A percentile compares a stretch with the other conserved stretches of the same genome.
Evolutionary conservation across 1,140 invertebrate species (phyloP).

Genomic region (Nylanderia fulva): DNA sequence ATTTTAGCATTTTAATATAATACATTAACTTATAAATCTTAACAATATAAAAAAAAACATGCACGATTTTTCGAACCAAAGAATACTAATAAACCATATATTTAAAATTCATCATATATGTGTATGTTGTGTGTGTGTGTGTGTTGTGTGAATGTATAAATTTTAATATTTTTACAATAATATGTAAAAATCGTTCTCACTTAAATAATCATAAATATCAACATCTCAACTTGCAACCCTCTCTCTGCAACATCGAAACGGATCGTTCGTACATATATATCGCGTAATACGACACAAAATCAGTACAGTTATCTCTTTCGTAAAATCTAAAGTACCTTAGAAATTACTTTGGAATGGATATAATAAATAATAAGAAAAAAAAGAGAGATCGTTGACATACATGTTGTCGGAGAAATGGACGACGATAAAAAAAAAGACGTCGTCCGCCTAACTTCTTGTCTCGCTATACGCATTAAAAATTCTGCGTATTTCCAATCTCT

Average conservation of each 20-base stretch:
- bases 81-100: constrained; percentile 16
- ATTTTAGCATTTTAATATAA: no score
- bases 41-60: constrained; percentile 18
- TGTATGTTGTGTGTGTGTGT: no score
- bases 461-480: constrained; percentile 36
- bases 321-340: constrained; percentile 30
- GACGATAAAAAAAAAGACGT: neutral
- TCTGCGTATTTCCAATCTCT: neutral
- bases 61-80: constrained; percentile 17
- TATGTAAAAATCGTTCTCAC: constrained; percentile 10
- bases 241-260: constrained; percentile 8
- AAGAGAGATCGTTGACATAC: constrained; percentile 46
- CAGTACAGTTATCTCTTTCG: constrained; percentile 1
- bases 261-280: constrained; percentile 34
- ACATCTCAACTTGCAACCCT: neutral
- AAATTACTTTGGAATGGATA: constrained; percentile 58
- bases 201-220: neutral
- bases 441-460: constrained; percentile 13
- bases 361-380: constrained; percentile 55
- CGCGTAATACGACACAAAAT: constrained; percentile 43
- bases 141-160: neutral
- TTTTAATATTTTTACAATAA: constrained; percentile 31
- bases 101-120: constrained; percentile 21
- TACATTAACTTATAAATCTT: constrained; percentile 17
- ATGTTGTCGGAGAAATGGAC: constrained; percentile 35